Base-by-base conservation (phyloP, 2,113 vertebrate species). In the Salminus brasiliensis region DNA sequence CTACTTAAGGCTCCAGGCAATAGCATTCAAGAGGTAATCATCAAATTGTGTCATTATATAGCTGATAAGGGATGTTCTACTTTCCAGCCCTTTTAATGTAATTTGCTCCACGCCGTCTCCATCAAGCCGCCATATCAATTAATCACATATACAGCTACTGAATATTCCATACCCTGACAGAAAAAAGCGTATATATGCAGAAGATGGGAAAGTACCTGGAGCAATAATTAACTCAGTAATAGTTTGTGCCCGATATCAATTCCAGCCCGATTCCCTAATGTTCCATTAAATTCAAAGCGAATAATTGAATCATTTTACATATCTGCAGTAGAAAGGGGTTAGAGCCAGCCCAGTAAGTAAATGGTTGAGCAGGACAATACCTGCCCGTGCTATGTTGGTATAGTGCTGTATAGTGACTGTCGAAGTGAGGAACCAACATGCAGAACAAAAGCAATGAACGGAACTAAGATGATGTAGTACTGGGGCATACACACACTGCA, bases 191-290 rank as follows among this genome's bases (percentile, higher is more conserved):
- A 81, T 73, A 77, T 80, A 81, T 73, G 74, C 66, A 70, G 55
- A 81, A 69, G 55, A 72, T 65, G 66, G 63, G 57, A 81, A 78
- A 84, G 55, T 84, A 84, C 83, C 83, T 81, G 83, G 74, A 84
- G 83, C 83, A 84, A 84, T 78, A 81, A 84, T 84, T 84, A 84
- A 84, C 83, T 84, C 65, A 4, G 79, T 84, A 84, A 84, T 84
- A 84, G 72, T 84, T 84, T 81, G 83, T 84, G 79, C 83, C 79
- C 47, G 12, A 81, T 84, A 84, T 84, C 83, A 84, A 84, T 84
- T 84, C 65, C 83, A 84, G 74, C 72, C 65, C 12, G 74, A 84
- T 84, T 84, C 83, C 83, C 83, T 84, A 78, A 84, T 81, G 83
- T 74, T 81, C 75, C 83, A 84, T 84, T 81, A 81, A 81, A 84